A percentile compares a stretch with the other conserved stretches of the same genome.
These are phyloP conservation scores for Pseudochromis fuscus DNA, from an alignment of 2,797 vertebrate species.

Conservation along the genomic window DNA sequence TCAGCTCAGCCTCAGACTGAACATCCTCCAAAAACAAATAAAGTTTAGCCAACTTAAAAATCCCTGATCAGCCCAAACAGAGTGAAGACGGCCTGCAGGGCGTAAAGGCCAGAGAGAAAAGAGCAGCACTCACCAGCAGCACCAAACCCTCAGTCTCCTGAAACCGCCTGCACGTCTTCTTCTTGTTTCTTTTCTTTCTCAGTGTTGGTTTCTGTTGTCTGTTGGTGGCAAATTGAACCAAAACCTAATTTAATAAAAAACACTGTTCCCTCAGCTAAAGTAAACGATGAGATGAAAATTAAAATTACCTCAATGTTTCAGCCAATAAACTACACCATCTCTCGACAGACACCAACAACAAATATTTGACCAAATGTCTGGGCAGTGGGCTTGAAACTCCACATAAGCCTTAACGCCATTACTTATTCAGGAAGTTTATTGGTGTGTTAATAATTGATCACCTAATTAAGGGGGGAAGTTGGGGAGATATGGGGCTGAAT, in stretches of 20 bases:
- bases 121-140: constrained; percentile 52
- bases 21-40: no score
- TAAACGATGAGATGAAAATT: constrained; percentile 57
- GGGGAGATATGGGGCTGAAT: constrained; percentile 77
- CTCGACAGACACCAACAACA: constrained; percentile 70
- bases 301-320: constrained; percentile 56
- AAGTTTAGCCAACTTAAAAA: neutral
- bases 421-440: constrained; percentile 87
- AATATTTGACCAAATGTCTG: constrained; percentile 82
- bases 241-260: constrained; percentile 49
- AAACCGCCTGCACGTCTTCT: neutral
- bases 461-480: constrained; percentile 85
- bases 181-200: constrained; percentile 7
- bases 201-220: constrained; percentile 26
- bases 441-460: constrained; percentile 89
- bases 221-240: constrained; percentile 20
- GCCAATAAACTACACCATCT: constrained; percentile 66
- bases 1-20: neutral
- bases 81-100: neutral
- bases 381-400: constrained; percentile 72
- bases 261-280: constrained; percentile 34
- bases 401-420: constrained; percentile 79
- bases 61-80: neutral
- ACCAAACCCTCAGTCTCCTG: constrained; percentile 31
- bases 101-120: constrained; percentile 19